Base-by-base conservation (phyloP, 2,797 vertebrate genomes). In the Coreius guichenoti region DNA sequence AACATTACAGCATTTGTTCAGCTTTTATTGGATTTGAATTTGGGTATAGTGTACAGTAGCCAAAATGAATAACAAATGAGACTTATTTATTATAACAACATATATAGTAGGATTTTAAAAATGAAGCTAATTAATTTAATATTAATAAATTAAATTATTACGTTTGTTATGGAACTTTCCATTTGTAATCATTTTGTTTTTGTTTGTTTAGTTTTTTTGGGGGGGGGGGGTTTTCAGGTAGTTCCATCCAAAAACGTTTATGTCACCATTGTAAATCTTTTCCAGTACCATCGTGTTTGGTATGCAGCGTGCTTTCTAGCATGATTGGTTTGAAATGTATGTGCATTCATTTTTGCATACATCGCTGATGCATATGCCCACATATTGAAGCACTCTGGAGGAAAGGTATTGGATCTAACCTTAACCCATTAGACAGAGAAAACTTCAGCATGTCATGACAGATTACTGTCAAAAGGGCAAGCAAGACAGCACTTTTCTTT, bases 11-110 rank as follows among this genome's bases (percentile, higher is more conserved):
- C 31, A 77, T 86, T 88, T 86, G 76, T 80, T 87, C 26, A 56
- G 54, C 74, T 68, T 75, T 89, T 87, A 91, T 90, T 90, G 87
- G 86, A 89, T 90, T 91, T 81, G 89, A 90, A 86, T 91, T 91
- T 90, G 69, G 91, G 89, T 88, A 68, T 82, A 88, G 89, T 86
- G 80, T 75, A 87, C 33, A 43, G 4, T 45, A 80, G 23, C 85
- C 81, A 56, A 77, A 68, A 33, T 29, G 2, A 65, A 63, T 63
- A 63, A 61, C 26, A 21, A 65, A 21, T 74, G 26, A 7, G 31
- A 4, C 16, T 3, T 8, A n/a, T 61, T 61, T 61, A 69, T 69
- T 36, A 43, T 39, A 70, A 70, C 14, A 17, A 68, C 33, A 70
- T 69, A 70, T 69, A 36, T 5, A 17, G 29, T 33, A 19, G 26